Evolutionary conservation across 2,113 vertebrate genomes (phyloP).

Genomic region (Archilochus colubris): DNA sequence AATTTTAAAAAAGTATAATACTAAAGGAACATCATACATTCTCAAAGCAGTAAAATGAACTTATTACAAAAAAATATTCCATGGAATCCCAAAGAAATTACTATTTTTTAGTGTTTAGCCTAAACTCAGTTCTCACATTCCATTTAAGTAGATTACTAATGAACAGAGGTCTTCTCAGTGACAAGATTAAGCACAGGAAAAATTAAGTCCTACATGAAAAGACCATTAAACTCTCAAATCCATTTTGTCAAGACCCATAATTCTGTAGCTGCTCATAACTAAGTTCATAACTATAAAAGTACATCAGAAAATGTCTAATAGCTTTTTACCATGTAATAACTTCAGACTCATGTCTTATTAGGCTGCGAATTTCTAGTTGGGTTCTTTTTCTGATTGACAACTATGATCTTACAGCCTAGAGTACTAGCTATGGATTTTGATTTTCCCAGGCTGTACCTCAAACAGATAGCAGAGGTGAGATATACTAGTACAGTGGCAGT

Average conservation of each 20-base stretch:
- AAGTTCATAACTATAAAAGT: background rate
- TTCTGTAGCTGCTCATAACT: background rate
- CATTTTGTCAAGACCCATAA: background rate
- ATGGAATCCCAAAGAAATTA: background rate
- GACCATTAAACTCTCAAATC: background rate
- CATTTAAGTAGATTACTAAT: background rate
- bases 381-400: background rate
- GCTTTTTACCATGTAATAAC: background rate
- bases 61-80: background rate
- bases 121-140: background rate
- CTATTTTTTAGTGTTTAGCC: background rate
- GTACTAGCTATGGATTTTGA: background rate
- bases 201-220: background rate
- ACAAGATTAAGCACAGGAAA: background rate
- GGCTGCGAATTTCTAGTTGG: background rate
- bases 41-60: background rate
- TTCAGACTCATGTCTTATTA: background rate
- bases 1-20: background rate
- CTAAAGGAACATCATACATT: background rate
- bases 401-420: background rate
- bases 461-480: background rate
- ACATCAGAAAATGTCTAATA: background rate
- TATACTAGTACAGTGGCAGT: background rate
- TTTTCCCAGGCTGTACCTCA: background rate
- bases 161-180: background rate